Evolutionary conservation across 2,888 invertebrate genomes (phyloP), one percentile per base, ranked within the genome.

Genomic region (Leptopterna dolabrata): DNA sequence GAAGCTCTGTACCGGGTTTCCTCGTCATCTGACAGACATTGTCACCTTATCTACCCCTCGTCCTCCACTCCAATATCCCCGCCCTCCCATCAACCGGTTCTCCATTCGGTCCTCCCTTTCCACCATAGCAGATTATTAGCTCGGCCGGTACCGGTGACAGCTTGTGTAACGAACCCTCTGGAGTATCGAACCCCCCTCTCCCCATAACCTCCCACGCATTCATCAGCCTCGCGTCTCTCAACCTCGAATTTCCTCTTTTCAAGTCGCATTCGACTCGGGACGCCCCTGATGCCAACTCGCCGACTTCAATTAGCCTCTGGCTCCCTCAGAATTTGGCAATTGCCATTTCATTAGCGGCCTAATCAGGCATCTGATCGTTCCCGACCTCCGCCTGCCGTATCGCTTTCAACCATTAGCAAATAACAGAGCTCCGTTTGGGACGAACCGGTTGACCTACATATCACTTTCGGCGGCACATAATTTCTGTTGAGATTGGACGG

Each of bases 1-100:
- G 76, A 71, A 30, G 30, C 30, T 19, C 71, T n/a, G 14, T 41
- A 19, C 30, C 43, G 70, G 83, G 55, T 51, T 55, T 27, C 70
- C 19, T 16, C 85, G 73, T 84, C 84, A 84, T 85, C 85, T 85
- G 85, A 85, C 85, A 85, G 85, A 73, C 85, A 85, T 85, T 85
- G 85, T 85, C 85, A 85, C 85, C 73, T 85, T 85, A 85, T 85
- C 85, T 85, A 43, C 85, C 85, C 85, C 45, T 76, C 85, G 47
- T 43, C 36, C 70, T 63, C 30, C 83, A 24, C 51, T 7, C 43
- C 2, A 36, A 36, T 7, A 36, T n/a, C 36, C 36, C 7, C 36
- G 36, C 7, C 36, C 36, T 36, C 7, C 36, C 36, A 36, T 36
- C 36, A 36, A 36, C 36, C 36, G 36, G 36, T n/a, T n/a, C n/a